Base-by-base conservation (phyloP, 2,888 invertebrate genomes). In the Biston betularia region DNA sequence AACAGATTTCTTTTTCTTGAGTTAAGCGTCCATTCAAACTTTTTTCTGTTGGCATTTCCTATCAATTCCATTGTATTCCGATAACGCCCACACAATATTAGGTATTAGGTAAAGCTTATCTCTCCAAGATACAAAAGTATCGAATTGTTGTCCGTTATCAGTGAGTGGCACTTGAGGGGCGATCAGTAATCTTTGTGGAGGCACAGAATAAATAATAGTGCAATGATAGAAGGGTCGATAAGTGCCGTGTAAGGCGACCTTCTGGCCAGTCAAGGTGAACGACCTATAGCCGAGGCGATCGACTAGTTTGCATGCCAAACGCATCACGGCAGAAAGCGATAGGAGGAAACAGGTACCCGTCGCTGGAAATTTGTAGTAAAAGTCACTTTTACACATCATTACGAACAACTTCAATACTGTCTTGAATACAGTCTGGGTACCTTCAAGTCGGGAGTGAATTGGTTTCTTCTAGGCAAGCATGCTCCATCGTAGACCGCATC, bases 261-360 rank as follows among this genome's bases (percentile, higher is more conserved):
- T 82, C 79, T 63, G 62, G 46, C 70, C 67, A 74, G 65, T 64
- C 78, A 81, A 81, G 81, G 81, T 81, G 76, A 77, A 80, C 75
- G 81, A 81, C 78, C 79, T 73, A 40, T 9, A 15, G 24, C 57
- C 52, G 67, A 53, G 49, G 15, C 45, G 12, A 34, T 6, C 8
- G 15, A 48, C 54, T 61, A 49, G 53, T 61, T 65, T 44, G 63
- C 63, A 67, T 67, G 58, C 63, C 40, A 59, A 59, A 55, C 63
- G 45, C 45, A 67, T 33, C 52, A 52, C 63, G 46, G 40, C 53
- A 58, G 64, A 52, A 55, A 61, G 14, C 45, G 49, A 57, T 48
- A 33, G 53, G n/a, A 49, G 42, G 35, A 34, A 55, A 55, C 55
- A 34, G 62, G 34, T 40, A 9, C 38, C 0, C 38, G 44, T 14